Base-by-base conservation (phyloP, 1,140 invertebrate species). In the Acromyrmex echinatior region DNA sequence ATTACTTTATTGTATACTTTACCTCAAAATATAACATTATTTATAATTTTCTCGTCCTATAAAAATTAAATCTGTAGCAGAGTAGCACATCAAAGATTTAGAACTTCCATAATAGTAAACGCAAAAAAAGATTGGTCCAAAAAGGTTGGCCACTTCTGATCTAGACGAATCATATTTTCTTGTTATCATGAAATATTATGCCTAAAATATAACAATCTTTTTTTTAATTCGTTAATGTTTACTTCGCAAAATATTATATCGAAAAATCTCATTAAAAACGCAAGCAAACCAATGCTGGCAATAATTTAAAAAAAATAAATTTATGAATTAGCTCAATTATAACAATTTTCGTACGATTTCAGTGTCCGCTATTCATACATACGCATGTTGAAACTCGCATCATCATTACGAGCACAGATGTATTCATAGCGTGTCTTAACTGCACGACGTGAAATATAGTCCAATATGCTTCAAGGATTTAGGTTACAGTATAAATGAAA, bases 381-480 rank as follows among this genome's bases (percentile, higher is more conserved):
- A 39, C n/a, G 14, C 12, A 14, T 35, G 49, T 39, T 80, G 63
- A 53, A 68, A 80, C 56, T 80, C 49, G 45, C 25, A 51, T 79
- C 60, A 65, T 49, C 45, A 16, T 63, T 78, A 77, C 3, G 60
- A 62, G 21, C 14, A 35, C 49, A 25, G 21, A 68, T 39, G 51
- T 68, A 80, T 80, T 68, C 63, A 28, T 68, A 68, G 62, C 56
- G 18, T 62, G 25, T 79, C 76, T 79, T 49, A 78, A 79, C 16
- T 31, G 25, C 60, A n/a, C 60, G 60, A 63, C 31, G 31, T 80
- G 31, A 80, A 80, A 80, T 65, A 79, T 51, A 51, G 28, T 21
- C 12, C 78, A 35, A 80, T 68, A 51, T 16, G n/a, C 63, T 51
- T 68, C 63, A 56, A 80, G 63, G 78, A 80, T 80, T 80, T 70